Percentiles rank a stretch among this genome's conserved stretches.
Evolutionary conservation across 2,888 invertebrate species (phyloP).

Genomic region (Drosophila melanosoma): DNA sequence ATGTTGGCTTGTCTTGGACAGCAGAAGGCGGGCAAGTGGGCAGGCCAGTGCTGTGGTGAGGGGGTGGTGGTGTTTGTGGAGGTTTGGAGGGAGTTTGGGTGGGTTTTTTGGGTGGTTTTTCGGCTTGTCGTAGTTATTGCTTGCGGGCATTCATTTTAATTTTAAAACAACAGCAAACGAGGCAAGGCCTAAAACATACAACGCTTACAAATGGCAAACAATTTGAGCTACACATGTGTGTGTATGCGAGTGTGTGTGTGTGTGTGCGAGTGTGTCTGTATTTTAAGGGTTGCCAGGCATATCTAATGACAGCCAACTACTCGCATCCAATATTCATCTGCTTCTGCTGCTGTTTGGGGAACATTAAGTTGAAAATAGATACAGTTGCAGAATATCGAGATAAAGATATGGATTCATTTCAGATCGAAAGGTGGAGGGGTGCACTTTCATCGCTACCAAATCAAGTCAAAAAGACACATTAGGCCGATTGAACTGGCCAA

Average conservation of each 20-base stretch:
- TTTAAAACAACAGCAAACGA: slow-evolving; percentile 78
- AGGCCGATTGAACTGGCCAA: neutral
- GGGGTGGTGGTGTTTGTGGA: neutral
- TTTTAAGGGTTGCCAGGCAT: slow-evolving; percentile 72
- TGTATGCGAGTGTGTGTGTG: slow-evolving; percentile 2
- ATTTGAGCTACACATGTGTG: slow-evolving; percentile 58
- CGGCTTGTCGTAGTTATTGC: slow-evolving; percentile 80
- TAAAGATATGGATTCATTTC: neutral
- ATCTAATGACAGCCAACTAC: slow-evolving; percentile 63
- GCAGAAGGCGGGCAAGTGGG: slow-evolving; percentile 35
- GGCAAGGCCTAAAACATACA: slow-evolving; percentile 74
- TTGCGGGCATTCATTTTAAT: slow-evolving; percentile 81
- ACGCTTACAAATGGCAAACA: slow-evolving; percentile 81
- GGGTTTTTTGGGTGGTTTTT: slow-evolving; percentile 32
- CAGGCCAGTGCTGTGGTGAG: slow-evolving; percentile 8
- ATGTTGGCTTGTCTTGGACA: slow-evolving; percentile 81
- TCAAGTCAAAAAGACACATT: neutral
- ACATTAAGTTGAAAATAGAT: neutral
- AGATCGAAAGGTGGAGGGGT: neutral
- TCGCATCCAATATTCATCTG: slow-evolving; percentile 46
- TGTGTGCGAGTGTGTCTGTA: slow-evolving; percentile 12
- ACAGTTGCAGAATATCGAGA: neutral
- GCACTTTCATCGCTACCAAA: neutral
- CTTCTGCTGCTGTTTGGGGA: slow-evolving; percentile 6
- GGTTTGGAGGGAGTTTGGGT: slow-evolving; percentile 1